A percentile compares a stretch with the other conserved stretches of the same genome.
Evolutionary conservation across 1,140 invertebrate species (phyloP).

Genomic region (Drosophila lacteicornis): DNA sequence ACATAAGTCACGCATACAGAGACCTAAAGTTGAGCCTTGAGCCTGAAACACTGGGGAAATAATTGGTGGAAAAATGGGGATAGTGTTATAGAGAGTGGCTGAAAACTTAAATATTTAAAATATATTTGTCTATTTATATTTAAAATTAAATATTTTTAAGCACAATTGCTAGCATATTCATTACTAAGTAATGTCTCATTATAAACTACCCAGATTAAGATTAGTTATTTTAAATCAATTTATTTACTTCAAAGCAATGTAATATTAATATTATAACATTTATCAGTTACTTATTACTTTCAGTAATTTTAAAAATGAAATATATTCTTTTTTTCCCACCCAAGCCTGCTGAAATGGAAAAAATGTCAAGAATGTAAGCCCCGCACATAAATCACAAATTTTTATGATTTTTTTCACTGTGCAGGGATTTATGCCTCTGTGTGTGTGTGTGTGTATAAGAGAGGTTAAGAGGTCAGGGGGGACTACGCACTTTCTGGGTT

Average conservation of each 20-base stretch:
- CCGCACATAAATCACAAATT: conserved; percentile 7
- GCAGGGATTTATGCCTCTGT: conserved; percentile 8
- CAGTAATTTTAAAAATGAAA: background rate
- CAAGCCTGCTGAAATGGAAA: background rate
- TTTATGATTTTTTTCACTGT: conserved; percentile 5
- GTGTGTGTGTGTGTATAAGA: background rate
- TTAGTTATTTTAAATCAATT: too few relatives aligned
- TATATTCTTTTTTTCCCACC: background rate
- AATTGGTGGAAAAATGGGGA: too few relatives aligned
- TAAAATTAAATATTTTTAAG: too few relatives aligned
- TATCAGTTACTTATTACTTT: too few relatives aligned
- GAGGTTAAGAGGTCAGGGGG: conserved; percentile 1
- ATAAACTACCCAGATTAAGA: too few relatives aligned
- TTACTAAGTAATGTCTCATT: too few relatives aligned
- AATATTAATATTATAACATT: too few relatives aligned
- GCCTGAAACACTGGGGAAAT: conserved; percentile 23
- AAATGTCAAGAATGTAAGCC: conserved; percentile 7
- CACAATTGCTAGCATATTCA: too few relatives aligned
- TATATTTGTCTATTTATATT: too few relatives aligned
- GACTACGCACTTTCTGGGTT: background rate
- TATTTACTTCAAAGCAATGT: too few relatives aligned
- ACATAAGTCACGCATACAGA: conserved; percentile 78
- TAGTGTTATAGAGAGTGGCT: too few relatives aligned
- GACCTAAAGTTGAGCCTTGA: conserved; percentile 67
- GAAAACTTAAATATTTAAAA: too few relatives aligned